phyloP scores from a whole-genome alignment of 1,140 invertebrate genomes.

The Heterodera carotae region DNA sequence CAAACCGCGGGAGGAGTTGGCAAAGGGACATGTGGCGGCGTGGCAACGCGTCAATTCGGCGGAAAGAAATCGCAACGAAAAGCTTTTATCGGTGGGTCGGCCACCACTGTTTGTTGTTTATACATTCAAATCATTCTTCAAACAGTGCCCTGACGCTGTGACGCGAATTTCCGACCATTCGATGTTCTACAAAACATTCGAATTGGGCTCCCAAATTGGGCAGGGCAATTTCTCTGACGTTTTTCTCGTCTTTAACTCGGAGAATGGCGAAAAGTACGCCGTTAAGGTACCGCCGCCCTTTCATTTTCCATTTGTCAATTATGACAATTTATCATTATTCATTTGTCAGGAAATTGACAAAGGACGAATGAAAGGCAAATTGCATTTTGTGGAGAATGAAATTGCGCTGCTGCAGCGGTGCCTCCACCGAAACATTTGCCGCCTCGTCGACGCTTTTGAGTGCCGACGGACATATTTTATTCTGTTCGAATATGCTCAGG shows the following conservation, averaged over 20 bases:
- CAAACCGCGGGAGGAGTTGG: not conserved
- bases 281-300: conserved; percentile 45
- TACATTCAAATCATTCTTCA: no score
- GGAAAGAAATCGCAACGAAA: conserved; percentile 33
- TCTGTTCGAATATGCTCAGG: conserved; percentile 52
- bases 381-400: conserved; percentile 55
- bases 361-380: conserved; percentile 47
- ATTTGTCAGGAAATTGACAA: conserved; percentile 53
- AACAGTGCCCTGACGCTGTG: conserved; percentile 25
- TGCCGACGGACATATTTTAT: conserved; percentile 41
- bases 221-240: conserved; percentile 53
- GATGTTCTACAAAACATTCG: conserved; percentile 47
- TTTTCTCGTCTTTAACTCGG: conserved; percentile 42
- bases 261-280: conserved; percentile 42
- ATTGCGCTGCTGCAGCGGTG: conserved; percentile 42
- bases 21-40: not conserved
- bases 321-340: not conserved
- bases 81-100: conserved; percentile 32
- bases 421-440: conserved; percentile 46
- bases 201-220: conserved; percentile 45
- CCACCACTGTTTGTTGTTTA: conserved; percentile 7
- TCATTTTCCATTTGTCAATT: not conserved
- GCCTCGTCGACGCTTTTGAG: conserved; percentile 49
- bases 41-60: conserved; percentile 1
- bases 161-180: conserved; percentile 35